phyloP scores from a whole-genome alignment of 2,888 invertebrate species.

The Nymphalis c-album region DNA sequence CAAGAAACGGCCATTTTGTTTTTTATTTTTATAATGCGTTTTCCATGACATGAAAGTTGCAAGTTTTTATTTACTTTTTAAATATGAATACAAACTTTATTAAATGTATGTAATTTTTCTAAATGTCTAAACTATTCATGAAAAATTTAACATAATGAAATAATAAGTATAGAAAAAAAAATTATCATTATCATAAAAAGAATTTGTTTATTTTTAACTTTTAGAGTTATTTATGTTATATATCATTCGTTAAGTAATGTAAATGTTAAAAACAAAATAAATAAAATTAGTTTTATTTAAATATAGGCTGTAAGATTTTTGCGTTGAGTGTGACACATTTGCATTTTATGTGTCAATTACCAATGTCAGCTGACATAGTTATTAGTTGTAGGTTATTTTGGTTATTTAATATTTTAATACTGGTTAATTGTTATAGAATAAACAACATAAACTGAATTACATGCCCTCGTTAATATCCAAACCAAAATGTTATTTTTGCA shows the following conservation, averaged over 20 bases:
- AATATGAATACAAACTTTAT: no score
- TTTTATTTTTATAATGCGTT: not conserved
- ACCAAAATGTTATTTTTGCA: slow-evolving; percentile 50
- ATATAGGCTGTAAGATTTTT: no score
- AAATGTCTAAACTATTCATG: no score
- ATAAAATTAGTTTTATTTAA: not conserved
- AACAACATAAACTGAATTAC: not conserved
- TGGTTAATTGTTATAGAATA: not conserved
- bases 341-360: not conserved
- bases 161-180: no score
- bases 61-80: no score
- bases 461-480: not conserved
- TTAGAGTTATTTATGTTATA: no score
- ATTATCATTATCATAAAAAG: no score
- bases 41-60: not conserved
- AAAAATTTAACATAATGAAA: no score
- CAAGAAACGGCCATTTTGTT: slow-evolving; percentile 22
- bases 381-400: slow-evolving; percentile 1
- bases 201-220: no score
- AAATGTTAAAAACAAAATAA: no score
- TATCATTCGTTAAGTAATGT: no score
- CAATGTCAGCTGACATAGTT: not conserved
- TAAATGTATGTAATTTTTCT: no score
- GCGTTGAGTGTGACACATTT: not conserved
- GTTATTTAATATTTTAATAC: slow-evolving; percentile 12